Percentiles rank a stretch among this genome's conserved stretches.
Conservation (phyloP, 1,140 invertebrate genomes). For the Lepidostoma basale region DNA sequence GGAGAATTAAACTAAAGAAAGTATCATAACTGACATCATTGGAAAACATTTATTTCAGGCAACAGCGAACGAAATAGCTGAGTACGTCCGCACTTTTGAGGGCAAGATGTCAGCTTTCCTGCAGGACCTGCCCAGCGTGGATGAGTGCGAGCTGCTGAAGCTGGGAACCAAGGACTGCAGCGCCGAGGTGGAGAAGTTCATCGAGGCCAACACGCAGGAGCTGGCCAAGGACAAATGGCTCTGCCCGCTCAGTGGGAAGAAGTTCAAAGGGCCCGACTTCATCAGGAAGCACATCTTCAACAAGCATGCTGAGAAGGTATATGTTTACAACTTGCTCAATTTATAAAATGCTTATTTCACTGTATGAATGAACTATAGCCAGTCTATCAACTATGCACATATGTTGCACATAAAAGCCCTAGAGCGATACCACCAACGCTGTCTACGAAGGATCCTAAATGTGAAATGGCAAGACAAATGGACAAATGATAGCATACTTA, state of each 20-base stretch:
- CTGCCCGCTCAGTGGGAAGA: constrained; percentile 97
- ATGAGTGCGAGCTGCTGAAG: constrained; percentile 83
- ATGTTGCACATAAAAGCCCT: no score
- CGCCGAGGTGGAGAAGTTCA: constrained; percentile 92
- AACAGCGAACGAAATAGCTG: constrained; percentile 70
- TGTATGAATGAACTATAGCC: no score
- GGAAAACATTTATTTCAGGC: constrained; percentile 51
- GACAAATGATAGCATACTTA: no score
- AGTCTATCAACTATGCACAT: no score
- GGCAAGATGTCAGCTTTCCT: constrained; percentile 89
- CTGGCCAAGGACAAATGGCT: constrained; percentile 97
- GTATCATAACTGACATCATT: no score
- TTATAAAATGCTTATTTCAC: no score
- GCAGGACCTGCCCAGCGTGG: constrained; percentile 70
- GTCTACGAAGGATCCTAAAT: no score
- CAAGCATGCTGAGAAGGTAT: constrained; percentile 91
- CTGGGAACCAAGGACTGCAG: constrained; percentile 88
- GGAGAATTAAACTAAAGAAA: no score
- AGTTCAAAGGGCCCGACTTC: constrained; percentile 99
- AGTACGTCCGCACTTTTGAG: constrained; percentile 82
- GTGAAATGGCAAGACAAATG: no score
- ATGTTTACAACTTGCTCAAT: neutral
- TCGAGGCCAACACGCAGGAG: constrained; percentile 93
- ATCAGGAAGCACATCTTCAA: constrained; percentile 98
- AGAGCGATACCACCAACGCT: no score